phyloP scores from a whole-genome alignment of 1,140 invertebrate species.

The Rhagoletis zephyria region DNA sequence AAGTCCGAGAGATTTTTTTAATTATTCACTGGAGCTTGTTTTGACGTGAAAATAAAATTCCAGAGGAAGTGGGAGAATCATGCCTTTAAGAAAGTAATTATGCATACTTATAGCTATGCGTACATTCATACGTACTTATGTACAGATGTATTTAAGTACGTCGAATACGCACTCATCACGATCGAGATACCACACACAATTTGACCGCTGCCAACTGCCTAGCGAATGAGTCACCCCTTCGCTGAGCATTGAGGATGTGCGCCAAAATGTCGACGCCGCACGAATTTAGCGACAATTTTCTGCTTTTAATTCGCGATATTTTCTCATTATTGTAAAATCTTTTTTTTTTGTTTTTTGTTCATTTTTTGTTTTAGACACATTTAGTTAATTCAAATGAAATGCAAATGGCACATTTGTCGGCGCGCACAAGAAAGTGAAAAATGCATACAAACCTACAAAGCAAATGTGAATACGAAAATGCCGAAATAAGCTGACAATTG shows the following conservation, averaged over 20 bases:
- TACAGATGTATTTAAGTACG: background rate
- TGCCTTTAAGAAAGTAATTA: too few species aligned
- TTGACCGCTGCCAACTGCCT: constrained; percentile 32
- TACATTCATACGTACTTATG: too few species aligned
- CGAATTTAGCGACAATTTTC: constrained; percentile 43
- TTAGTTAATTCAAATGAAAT: constrained; percentile 24
- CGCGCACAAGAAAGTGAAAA: constrained; percentile 9
- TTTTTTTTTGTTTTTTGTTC: too few species aligned
- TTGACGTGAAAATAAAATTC: too few species aligned
- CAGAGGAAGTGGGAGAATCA: too few species aligned
- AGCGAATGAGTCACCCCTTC: background rate
- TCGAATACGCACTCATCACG: background rate
- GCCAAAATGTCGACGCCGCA: constrained; percentile 38
- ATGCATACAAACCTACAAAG: too few species aligned
- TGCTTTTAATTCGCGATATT: constrained; percentile 44
- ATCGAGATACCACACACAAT: constrained; percentile 14
- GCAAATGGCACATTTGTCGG: constrained; percentile 24
- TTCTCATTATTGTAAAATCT: constrained; percentile 10
- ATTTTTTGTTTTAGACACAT: background rate
- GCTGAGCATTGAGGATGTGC: background rate
- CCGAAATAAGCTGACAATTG: constrained; percentile 38
- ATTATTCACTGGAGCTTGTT: too few species aligned
- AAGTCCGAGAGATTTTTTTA: too few species aligned
- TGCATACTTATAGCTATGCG: too few species aligned
- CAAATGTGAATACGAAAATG: background rate